Evolutionary conservation across 92 coral and sea anemone genomes (phyloP).

Genomic region (Metridium senile): DNA sequence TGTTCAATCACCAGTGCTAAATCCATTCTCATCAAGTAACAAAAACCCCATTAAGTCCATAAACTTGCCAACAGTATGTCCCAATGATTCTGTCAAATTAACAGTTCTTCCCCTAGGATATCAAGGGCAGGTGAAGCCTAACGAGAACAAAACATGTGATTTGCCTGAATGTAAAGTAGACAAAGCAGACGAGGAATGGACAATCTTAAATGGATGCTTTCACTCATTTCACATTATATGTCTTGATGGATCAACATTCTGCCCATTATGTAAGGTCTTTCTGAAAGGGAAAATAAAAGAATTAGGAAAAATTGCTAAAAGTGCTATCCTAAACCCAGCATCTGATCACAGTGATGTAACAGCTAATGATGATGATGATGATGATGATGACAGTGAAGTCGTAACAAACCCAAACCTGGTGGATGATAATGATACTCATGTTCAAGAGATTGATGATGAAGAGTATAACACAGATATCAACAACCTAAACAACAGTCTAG

Average conservation of each 20-base stretch:
- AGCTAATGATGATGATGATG: background rate
- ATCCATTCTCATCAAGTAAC: no score
- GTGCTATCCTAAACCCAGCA: constrained; percentile 30
- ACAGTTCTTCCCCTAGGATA: constrained; percentile 35
- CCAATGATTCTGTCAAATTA: constrained; percentile 9
- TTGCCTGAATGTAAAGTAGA: constrained; percentile 12
- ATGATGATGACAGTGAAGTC: background rate
- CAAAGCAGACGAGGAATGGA: constrained; percentile 9
- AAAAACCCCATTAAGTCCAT: constrained; percentile 7
- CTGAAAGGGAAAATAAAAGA: constrained; percentile 22
- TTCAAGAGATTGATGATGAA: background rate
- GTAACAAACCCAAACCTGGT: background rate
- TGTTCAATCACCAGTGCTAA: no score
- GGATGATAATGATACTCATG: no score
- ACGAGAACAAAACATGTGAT: constrained; percentile 23
- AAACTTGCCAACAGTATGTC: constrained; percentile 31
- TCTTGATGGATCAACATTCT: constrained; percentile 20
- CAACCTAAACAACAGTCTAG: background rate
- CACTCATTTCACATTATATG: constrained; percentile 32
- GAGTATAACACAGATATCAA: background rate
- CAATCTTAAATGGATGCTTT: constrained; percentile 33
- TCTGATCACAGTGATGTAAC: background rate
- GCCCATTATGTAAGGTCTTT: constrained; percentile 37
- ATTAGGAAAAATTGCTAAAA: constrained; percentile 21
- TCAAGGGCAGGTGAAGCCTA: background rate